Evolutionary conservation across 2,797 vertebrate species (phyloP), one percentile per base, ranked within the genome.

Genomic region (Typhlichthys subterraneus): DNA sequence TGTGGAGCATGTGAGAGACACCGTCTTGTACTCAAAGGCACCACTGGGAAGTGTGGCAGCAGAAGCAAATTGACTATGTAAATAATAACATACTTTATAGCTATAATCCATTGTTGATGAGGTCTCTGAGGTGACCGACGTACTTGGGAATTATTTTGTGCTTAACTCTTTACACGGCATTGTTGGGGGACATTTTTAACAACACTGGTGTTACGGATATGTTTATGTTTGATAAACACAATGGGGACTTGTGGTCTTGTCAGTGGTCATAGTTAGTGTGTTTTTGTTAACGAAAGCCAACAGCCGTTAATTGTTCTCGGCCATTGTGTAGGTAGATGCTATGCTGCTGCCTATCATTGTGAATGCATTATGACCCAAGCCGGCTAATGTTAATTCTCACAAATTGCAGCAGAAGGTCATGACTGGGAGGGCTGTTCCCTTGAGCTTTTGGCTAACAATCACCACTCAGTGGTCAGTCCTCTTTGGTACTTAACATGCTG

Each of bases 61-160:
- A 29, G 60, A 51, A 75, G 74, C 68, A 79, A 85, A 88, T 85
- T 84, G 76, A 70, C 82, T 86, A 79, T 86, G 81, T 85, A 80
- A 88, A 89, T 86, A 72, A 29, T 56, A 74, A 15, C 4, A 29
- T 29, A 29, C 23, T 29, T 4, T 29, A 12, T 33, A 49, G 59
- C 69, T 73, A 14, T 73, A 73, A 87, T 85, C 71, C 62, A 63
- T 67, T 76, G 74, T 69, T 81, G 73, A 81, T 82, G 70, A 73
- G 63, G 67, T 54, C 53, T 73, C 57, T 23, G 48, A 67, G 1
- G 49, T 8, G 54, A 65, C 3, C 5, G 10, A 12, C 8, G 33
- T 50, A 65, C 70, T 70, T 52, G 9, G 2, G 58, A 65, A 50
- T 69, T 69, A 4, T 76, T 63, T 63, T 69, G 53, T 72, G 65